Evolutionary conservation across 35 echinoderm and acorn worm genomes (phyloP), one percentile per base, ranked within the genome.

Genomic region (Ophioderma brevispina): DNA sequence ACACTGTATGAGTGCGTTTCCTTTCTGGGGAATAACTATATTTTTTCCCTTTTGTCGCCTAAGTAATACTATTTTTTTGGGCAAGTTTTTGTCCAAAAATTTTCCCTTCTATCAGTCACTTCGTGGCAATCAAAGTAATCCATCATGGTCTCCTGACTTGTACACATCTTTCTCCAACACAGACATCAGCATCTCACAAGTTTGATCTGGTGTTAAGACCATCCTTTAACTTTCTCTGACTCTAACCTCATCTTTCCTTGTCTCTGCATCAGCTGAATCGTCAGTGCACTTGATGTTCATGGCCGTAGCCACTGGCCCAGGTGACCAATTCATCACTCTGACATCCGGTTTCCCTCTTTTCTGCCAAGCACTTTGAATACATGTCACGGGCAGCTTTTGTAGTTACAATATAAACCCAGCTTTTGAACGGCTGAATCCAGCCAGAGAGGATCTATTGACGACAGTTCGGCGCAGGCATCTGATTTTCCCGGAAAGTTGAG

Each of bases 271-370:
- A 40, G 14, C 41, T 33, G 87, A 33, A 28, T 42, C 37, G 31
- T 80, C 55, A 14, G 77, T 88, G 32, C 37, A 78, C 31, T 50
- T 80, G 31, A 21, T 78, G 28, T 85, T 64, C 86, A 94, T 94
- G 5, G 75, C 87, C 21, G 92, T 94, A 19, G 82, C 87, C 5
- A 94, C 87, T 19, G 92, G 87, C 3, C 92, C 92, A 3, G 92
- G 92, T 13, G 89, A 32, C 77, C 82, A 94, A 82, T 81, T 94
- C 11, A 94, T 35, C 23, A 94, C 38, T 19, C 92, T 80, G 0
- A 86, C 87, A 36, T 94, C 92, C 19, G 92, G 92, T 81, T 94
- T 81, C 31, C 90, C 92, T n/a, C n/a, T n/a, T n/a, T 34, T 46
- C 25, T 38, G 87, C 87, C 31, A 85, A 18, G 1, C 82, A 31